Conservation (phyloP, 2,113 vertebrate species). For the Mesocricetus auratus region DNA sequence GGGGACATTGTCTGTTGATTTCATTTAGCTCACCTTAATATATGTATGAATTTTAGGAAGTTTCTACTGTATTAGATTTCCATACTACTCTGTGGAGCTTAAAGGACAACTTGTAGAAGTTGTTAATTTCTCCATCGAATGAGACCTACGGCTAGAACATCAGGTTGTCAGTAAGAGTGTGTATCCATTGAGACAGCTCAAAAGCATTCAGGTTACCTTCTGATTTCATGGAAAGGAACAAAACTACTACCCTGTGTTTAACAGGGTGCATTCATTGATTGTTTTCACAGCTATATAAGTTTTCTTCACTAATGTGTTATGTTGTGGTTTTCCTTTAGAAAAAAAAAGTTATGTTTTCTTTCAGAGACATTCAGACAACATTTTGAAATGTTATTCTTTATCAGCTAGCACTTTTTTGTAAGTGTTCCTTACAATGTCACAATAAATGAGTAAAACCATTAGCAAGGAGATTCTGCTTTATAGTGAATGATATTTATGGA, state of each 20-base stretch:
- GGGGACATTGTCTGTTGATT: too few relatives aligned
- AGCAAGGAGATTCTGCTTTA: background rate
- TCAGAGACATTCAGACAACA: background rate
- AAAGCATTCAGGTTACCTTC: background rate
- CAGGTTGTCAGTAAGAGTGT: background rate
- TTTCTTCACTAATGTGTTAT: background rate
- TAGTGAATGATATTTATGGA: conserved; percentile 31
- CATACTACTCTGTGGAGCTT: background rate
- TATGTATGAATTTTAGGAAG: too few relatives aligned
- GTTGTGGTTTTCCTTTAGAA: background rate
- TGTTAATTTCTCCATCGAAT: background rate
- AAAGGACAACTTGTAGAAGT: background rate
- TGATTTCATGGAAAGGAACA: background rate
- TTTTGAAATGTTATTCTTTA: conserved; percentile 9
- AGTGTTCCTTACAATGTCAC: background rate
- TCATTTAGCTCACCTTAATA: too few relatives aligned
- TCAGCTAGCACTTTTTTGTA: background rate
- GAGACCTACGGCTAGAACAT: background rate
- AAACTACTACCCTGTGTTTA: background rate
- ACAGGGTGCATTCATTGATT: background rate
- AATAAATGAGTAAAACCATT: background rate
- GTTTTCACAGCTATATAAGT: background rate
- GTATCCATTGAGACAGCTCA: background rate
- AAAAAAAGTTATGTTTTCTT: background rate
- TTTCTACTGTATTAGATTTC: background rate